These are phyloP conservation scores for Macrotus californicus DNA, from an alignment of 2,113 vertebrate genomes.

Conservation along the genomic window DNA sequence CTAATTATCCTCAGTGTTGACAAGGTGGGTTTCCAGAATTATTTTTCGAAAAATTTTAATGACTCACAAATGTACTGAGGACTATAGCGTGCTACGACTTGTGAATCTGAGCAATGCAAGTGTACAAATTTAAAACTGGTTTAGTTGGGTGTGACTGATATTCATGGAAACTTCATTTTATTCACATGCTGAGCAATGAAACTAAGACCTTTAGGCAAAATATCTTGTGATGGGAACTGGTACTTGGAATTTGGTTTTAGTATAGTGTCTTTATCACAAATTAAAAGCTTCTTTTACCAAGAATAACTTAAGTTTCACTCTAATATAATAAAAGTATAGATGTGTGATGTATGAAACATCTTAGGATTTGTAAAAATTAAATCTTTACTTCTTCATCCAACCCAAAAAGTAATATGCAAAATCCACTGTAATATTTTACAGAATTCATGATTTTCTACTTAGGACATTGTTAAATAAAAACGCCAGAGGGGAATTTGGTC, in stretches of 20 bases:
- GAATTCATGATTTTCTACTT: not conserved
- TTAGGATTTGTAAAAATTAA: not conserved
- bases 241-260: not conserved
- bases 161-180: slow-evolving; percentile 61
- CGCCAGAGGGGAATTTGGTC: not conserved
- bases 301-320: not conserved
- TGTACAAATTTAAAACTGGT: slow-evolving; percentile 81
- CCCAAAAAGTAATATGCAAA: not conserved
- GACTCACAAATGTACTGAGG: slow-evolving; percentile 70
- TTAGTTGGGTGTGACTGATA: slow-evolving; percentile 74
- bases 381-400: not conserved
- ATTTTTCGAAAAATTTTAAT: slow-evolving; percentile 74
- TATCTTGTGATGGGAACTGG: not conserved
- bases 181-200: slow-evolving; percentile 32
- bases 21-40: slow-evolving; percentile 68
- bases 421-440: not conserved
- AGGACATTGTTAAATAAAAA: slow-evolving; percentile 14
- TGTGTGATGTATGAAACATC: not conserved
- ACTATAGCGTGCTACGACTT: slow-evolving; percentile 75
- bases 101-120: slow-evolving; percentile 75
- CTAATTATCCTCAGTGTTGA: slow-evolving; percentile 70
- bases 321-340: not conserved
- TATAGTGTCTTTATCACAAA: slow-evolving; percentile 1
- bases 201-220: slow-evolving; percentile 26
- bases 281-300: not conserved